Conservation (phyloP, 1,140 invertebrate genomes). For the Drosophila orena region DNA sequence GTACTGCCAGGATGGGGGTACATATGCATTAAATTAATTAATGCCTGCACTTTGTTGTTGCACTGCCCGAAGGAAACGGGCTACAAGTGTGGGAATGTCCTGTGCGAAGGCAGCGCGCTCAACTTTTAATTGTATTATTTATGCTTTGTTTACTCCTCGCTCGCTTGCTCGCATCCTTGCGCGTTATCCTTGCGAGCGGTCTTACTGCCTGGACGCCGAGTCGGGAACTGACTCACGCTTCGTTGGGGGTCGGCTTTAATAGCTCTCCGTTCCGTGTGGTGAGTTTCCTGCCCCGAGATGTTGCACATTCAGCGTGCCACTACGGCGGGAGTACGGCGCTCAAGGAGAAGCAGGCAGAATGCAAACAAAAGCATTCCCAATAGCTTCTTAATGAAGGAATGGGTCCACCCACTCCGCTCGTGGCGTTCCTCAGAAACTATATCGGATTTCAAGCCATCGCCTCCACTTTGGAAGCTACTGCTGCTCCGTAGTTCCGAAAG, state of each 20-base stretch:
- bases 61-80: conserved; percentile 23
- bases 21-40: conserved; percentile 29
- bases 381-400: conserved; percentile 61
- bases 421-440: conserved; percentile 52
- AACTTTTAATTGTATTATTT: conserved; percentile 13
- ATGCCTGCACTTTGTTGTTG: conserved; percentile 28
- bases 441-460: conserved; percentile 51
- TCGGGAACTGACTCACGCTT: conserved; percentile 60
- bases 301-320: conserved; percentile 8
- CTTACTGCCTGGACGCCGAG: conserved; percentile 45
- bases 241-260: conserved; percentile 60
- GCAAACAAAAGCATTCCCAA: conserved; percentile 43
- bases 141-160: conserved; percentile 4
- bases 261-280: conserved; percentile 48
- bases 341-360: conserved; percentile 32
- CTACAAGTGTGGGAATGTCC: conserved; percentile 11
- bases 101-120: conserved; percentile 18
- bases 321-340: background rate
- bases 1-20: conserved; percentile 14
- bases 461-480: conserved; percentile 6
- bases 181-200: conserved; percentile 43
- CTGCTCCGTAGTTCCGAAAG: conserved; percentile 9
- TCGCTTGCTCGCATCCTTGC: background rate
- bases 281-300: conserved; percentile 50
- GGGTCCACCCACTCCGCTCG: conserved; percentile 11